Base-by-base conservation (phyloP, 2,113 vertebrate species). In the Promerops cafer region DNA sequence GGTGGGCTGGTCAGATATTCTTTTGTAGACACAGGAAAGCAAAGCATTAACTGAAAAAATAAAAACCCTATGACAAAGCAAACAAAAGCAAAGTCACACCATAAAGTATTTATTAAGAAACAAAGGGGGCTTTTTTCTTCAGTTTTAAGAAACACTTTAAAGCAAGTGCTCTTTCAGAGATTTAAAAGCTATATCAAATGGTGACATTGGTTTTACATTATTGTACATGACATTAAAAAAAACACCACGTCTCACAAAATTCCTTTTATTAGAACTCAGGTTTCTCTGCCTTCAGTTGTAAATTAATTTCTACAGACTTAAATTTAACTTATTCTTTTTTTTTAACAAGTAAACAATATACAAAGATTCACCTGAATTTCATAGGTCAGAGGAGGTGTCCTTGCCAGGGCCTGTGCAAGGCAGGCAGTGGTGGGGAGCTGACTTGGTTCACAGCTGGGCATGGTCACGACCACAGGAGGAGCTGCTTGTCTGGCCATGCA, bases 61-160 rank as follows among this genome's bases (percentile, higher is more conserved):
- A 74, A 86, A 49, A 59, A 9, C 19, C 13, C 20, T 70, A 16
- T 13, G 52, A 92, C 79, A 96, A 82, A 89, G 56, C 77, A 92
- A 94, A 89, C 42, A 81, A 86, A 93, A 74, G 26, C 35, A 33
- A 95, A 94, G 88, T 98, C 97, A 98, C 97, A 94, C 96, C 89
- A 95, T 98, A 95, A 98, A 98, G 96, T 97, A 97, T 98, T 98
- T 98, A 98, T 98, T 98, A 97, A 97, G 95, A 98, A 98, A 96
- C 95, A 97, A 97, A 95, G 93, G 78, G 56, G 33, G 27, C 18
- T 87, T 91, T 96, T 92, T 86, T 88, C 89, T 96, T 98, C 97
- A 94, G 94, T 95, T 96, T 52, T 96, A 96, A 96, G 97, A 95
- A 97, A 96, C 91, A 96, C 90, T 96, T 97, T 75, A 96, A 93